Percentiles rank a stretch among this genome's conserved stretches.
Evolutionary conservation across 2,888 invertebrate genomes (phyloP).

Genomic region (Eueremaeus valkanovi): DNA sequence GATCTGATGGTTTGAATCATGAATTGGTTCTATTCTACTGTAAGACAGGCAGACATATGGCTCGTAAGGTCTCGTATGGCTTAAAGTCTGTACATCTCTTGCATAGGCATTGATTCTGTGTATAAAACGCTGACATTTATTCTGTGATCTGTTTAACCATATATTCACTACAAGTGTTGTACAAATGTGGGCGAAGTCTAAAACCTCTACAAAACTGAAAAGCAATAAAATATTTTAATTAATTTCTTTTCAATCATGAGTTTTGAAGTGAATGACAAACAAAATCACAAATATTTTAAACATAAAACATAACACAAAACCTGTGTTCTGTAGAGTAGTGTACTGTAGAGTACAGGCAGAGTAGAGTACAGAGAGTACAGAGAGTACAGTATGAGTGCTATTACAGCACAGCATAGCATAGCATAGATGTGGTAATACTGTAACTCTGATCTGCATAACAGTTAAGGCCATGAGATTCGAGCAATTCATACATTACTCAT

Average conservation of each 20-base stretch:
- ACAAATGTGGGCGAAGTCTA: not conserved
- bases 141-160: not conserved
- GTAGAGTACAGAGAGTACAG: no score
- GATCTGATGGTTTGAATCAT: not conserved
- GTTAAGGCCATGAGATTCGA: no score
- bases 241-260: not conserved
- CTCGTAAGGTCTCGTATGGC: not conserved
- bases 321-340: no score
- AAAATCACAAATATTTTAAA: no score
- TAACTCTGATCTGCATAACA: no score
- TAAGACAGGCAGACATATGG: no score
- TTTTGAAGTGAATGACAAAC: not conserved
- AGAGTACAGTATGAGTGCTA: no score
- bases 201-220: not conserved
- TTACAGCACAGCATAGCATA: no score
- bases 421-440: no score
- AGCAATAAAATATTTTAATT: not conserved
- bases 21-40: not conserved
- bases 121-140: not conserved
- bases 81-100: not conserved
- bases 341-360: no score
- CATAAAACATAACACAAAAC: no score
- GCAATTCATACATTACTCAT: no score
- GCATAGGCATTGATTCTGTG: not conserved
- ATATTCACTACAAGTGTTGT: not conserved